Percentiles rank a stretch among this genome's conserved stretches.
Conservation (phyloP, 2,113 vertebrate species). For the Chunga burmeisteri region DNA sequence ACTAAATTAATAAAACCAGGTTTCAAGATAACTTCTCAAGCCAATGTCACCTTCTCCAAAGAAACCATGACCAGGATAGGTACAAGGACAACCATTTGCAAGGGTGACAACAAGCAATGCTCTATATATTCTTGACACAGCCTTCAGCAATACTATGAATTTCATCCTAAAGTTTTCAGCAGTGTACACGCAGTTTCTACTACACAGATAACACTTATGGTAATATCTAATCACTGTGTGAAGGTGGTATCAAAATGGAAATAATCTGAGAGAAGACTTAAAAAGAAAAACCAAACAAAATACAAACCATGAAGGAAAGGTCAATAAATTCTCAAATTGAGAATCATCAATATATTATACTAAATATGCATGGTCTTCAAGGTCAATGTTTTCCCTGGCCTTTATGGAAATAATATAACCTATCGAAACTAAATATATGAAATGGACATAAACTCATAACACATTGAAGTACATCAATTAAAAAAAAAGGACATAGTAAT, state of each 20-base stretch:
- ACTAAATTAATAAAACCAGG: neutral
- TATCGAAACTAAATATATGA: neutral
- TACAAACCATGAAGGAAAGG: neutral
- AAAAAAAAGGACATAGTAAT: neutral
- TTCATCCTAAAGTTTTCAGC: neutral
- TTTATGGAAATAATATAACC: neutral
- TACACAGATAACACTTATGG: neutral
- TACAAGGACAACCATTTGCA: neutral
- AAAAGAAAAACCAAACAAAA: neutral
- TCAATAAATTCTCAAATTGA: neutral
- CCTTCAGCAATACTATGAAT: neutral
- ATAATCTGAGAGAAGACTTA: neutral
- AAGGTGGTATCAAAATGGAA: neutral
- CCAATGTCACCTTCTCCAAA: neutral
- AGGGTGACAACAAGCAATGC: neutral
- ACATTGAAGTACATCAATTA: neutral
- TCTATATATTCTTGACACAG: neutral
- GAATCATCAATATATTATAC: neutral
- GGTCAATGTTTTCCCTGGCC: neutral
- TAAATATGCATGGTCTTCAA: neutral
- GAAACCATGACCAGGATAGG: neutral
- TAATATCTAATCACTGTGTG: neutral
- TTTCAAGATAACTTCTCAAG: neutral
- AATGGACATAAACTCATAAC: neutral
- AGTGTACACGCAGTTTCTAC: rapidly evolving